Percentiles rank a stretch among this genome's conserved stretches.
phyloP scores from a whole-genome alignment of 2,113 vertebrate genomes.

The Aspidoscelis tigris region DNA sequence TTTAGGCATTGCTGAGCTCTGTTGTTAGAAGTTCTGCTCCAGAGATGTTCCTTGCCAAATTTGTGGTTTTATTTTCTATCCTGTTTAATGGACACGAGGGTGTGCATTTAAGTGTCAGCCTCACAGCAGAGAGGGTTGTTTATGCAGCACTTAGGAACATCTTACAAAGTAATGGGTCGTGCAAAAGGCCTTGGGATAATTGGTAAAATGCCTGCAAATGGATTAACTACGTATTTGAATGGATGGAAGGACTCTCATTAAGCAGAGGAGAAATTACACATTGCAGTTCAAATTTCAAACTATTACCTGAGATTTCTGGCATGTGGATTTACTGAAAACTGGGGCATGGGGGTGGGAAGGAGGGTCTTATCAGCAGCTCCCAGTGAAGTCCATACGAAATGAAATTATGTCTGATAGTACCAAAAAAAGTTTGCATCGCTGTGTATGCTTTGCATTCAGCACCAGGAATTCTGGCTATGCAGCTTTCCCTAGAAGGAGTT shows the following conservation, averaged over 20 bases:
- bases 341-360: too few relatives aligned
- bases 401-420: background rate
- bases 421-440: background rate
- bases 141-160: slow-evolving; percentile 61
- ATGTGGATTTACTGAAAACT: slow-evolving; percentile 13
- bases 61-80: slow-evolving; percentile 52
- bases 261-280: slow-evolving; percentile 43
- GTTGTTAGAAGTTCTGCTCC: background rate
- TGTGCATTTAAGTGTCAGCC: slow-evolving; percentile 61
- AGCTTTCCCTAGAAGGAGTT: too few relatives aligned
- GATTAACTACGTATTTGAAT: slow-evolving; percentile 29
- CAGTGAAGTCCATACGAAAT: background rate
- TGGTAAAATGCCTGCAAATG: slow-evolving; percentile 56
- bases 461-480: background rate
- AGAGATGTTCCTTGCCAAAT: slow-evolving; percentile 29
- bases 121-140: slow-evolving; percentile 53
- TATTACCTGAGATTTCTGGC: background rate
- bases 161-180: slow-evolving; percentile 57
- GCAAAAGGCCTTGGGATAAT: slow-evolving; percentile 50
- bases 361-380: too few relatives aligned
- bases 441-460: background rate
- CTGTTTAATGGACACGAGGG: slow-evolving; percentile 54
- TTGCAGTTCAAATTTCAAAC: slow-evolving; percentile 18
- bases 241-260: slow-evolving; percentile 17
- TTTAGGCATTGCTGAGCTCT: background rate